Evolutionary conservation across 64 coral and sea anemone species (phyloP).

Genomic region (Stichodactyla mertensii): DNA sequence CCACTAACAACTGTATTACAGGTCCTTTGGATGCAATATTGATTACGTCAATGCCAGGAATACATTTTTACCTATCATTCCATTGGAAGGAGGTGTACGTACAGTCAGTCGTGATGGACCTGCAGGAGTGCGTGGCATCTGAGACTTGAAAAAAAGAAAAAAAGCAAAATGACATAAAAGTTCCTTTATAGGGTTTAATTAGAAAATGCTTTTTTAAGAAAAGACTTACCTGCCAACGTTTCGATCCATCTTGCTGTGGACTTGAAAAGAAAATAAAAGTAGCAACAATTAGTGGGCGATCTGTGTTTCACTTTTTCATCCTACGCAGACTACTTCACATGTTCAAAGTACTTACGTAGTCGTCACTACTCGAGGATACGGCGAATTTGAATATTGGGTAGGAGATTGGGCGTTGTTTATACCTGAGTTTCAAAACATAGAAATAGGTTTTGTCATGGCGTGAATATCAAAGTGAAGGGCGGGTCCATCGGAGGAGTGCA

Average conservation of each 20-base stretch:
- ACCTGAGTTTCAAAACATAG: background rate
- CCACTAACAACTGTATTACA: background rate
- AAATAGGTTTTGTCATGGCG: background rate
- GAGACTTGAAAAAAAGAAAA: constrained; percentile 5
- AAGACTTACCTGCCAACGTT: constrained; percentile 38
- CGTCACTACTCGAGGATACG: background rate
- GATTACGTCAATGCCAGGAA: background rate
- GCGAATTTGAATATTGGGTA: background rate
- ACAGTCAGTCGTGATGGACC: constrained; percentile 74
- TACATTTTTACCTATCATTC: constrained; percentile 70
- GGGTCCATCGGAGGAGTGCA: background rate
- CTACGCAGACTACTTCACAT: background rate
- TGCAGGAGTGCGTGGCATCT: constrained; percentile 53
- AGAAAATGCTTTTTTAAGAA: background rate
- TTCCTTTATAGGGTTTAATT: background rate
- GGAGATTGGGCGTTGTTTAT: background rate
- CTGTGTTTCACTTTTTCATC: background rate
- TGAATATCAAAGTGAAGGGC: background rate
- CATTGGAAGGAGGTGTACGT: constrained; percentile 92
- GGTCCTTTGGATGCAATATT: background rate
- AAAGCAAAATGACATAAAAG: background rate
- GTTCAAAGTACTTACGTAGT: constrained; percentile 1
- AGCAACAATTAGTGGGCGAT: background rate
- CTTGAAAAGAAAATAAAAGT: background rate
- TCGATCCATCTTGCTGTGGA: constrained; percentile 36